Evolutionary conservation across 35 echinoderm and acorn worm genomes (phyloP).

Genomic region (Heliocidaris tuberculata): DNA sequence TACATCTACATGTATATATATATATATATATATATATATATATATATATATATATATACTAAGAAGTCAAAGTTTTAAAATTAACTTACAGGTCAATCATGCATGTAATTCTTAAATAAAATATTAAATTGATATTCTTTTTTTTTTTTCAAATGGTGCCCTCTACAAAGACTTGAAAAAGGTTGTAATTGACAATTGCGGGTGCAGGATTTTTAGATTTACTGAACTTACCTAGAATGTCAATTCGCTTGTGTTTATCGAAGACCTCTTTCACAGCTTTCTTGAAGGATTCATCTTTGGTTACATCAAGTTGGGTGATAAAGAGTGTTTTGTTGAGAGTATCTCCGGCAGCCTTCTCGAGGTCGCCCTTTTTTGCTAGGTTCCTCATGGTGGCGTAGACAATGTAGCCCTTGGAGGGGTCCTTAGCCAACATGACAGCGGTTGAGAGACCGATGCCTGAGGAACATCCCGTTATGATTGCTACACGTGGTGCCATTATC

Average conservation of each 20-base stretch:
- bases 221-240: conserved; percentile 42
- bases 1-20: no score
- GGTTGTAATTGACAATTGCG: no score
- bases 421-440: neutral
- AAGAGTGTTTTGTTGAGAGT: conserved; percentile 54
- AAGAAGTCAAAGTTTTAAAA: no score
- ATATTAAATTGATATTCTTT: no score
- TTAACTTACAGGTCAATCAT: no score
- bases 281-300: conserved; percentile 39
- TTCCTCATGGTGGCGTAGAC: conserved; percentile 58
- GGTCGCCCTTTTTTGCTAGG: conserved; percentile 32
- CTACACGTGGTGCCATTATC: neutral
- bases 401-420: conserved; percentile 16
- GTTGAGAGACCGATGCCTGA: conserved; percentile 22
- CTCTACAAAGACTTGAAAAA: no score
- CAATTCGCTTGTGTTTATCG: conserved; percentile 40
- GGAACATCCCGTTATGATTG: conserved; percentile 32
- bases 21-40: no score
- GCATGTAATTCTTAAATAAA: no score
- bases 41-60: no score
- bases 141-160: no score
- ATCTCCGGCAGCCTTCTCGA: conserved; percentile 47
- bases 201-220: neutral
- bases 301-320: conserved; percentile 46
- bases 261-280: conserved; percentile 15